Evolutionary conservation across 2,888 invertebrate species (phyloP).

Genomic region (Clitarchus hookeri): DNA sequence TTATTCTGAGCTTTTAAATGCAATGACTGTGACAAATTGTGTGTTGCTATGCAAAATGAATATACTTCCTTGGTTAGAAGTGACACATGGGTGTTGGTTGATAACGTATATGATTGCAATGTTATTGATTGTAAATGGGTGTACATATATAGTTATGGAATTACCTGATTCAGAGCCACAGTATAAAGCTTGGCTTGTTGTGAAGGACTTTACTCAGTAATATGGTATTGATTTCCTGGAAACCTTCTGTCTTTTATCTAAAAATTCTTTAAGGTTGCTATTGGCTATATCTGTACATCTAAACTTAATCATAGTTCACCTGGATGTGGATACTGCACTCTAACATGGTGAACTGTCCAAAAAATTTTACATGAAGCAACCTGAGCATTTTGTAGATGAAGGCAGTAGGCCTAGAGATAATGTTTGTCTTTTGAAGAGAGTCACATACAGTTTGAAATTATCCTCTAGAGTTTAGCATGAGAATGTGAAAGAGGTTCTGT

Average conservation of each 20-base stretch:
- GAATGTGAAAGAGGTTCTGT: too few relatives aligned
- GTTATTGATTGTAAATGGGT: conserved; percentile 42
- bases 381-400: conserved; percentile 28
- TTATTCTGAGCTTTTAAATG: not conserved
- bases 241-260: conserved; percentile 48
- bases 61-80: too few relatives aligned
- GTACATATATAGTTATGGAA: too few relatives aligned
- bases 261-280: conserved; percentile 40
- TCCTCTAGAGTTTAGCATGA: too few relatives aligned
- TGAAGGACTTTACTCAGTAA: conserved; percentile 46
- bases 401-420: too few relatives aligned
- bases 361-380: conserved; percentile 44
- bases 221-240: conserved; percentile 48
- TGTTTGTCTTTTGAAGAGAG: too few relatives aligned
- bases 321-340: conserved; percentile 47
- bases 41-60: conserved; percentile 27
- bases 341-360: conserved; percentile 44
- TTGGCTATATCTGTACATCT: conserved; percentile 41
- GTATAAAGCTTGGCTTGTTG: conserved; percentile 46
- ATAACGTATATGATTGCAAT: not conserved
- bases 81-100: conserved; percentile 36
- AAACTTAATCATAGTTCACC: conserved; percentile 31
- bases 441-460: too few relatives aligned
- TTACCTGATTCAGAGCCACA: too few relatives aligned
- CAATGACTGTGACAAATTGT: conserved; percentile 21